A percentile compares a stretch with the other conserved stretches of the same genome.
Evolutionary conservation across 30 jellyfish, hydroid and myxozoan species (phyloP).

Genomic region (Aurelia aurita complex sp. Pacific): DNA sequence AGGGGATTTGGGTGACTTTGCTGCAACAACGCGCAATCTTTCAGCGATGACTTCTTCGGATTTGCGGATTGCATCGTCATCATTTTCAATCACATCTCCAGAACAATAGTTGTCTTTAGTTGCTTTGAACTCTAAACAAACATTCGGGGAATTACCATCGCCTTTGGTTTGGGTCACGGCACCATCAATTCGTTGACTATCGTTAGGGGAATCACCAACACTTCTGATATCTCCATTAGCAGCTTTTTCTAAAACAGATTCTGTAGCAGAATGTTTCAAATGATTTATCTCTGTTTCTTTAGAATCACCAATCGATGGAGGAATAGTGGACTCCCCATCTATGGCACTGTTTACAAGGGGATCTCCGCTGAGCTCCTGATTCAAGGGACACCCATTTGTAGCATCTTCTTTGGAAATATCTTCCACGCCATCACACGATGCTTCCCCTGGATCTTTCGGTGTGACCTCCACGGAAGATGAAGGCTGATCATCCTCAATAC

Average conservation of each 20-base stretch:
- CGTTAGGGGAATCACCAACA: background rate
- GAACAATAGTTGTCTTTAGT: background rate
- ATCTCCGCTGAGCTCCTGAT: background rate
- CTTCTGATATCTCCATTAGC: background rate
- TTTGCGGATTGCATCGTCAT: conserved; percentile 2
- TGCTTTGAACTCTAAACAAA: background rate
- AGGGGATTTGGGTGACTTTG: background rate
- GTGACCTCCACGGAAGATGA: background rate
- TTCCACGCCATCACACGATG: background rate
- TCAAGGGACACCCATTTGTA: background rate
- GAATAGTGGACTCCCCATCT: background rate
- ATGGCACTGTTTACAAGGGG: background rate
- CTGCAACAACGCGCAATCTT: conserved; percentile 30
- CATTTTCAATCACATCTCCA: background rate
- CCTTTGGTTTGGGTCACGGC: background rate
- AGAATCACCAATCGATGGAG: background rate
- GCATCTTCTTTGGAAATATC: background rate
- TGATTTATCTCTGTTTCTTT: background rate
- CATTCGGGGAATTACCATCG: background rate
- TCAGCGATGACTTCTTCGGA: conserved; percentile 23
- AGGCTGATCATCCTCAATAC: background rate
- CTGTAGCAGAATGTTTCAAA: background rate
- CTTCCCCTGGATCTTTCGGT: background rate
- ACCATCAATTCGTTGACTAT: background rate
- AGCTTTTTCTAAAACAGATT: background rate